Evolutionary conservation across 2,888 invertebrate genomes (phyloP).

Genomic region (Mythimna pallens): DNA sequence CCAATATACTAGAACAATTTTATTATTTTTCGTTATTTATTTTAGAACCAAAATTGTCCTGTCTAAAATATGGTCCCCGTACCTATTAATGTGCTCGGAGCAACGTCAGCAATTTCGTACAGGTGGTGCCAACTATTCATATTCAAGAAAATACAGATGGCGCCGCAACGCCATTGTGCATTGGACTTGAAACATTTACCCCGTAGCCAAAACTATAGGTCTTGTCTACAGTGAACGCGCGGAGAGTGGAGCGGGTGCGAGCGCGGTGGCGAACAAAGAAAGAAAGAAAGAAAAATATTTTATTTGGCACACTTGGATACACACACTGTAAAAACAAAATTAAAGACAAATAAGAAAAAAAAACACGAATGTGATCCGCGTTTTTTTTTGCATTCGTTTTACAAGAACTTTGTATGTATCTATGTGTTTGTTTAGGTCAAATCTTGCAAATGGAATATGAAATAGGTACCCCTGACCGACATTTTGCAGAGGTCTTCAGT

Average conservation of each 20-base stretch:
- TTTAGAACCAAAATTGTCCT: neutral
- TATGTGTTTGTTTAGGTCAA: too few species aligned
- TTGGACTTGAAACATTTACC: slow-evolving; percentile 16
- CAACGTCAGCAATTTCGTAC: slow-evolving; percentile 36
- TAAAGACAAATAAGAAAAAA: too few species aligned
- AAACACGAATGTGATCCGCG: neutral
- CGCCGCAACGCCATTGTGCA: slow-evolving; percentile 36
- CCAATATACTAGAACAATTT: too few species aligned
- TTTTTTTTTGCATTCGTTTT: too few species aligned
- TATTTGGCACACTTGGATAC: too few species aligned
- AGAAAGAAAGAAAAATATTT: too few species aligned
- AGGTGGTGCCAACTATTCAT: slow-evolving; percentile 38
- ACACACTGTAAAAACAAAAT: too few species aligned
- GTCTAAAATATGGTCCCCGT: slow-evolving; percentile 10
- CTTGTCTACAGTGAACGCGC: neutral
- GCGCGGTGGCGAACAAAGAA: neutral
- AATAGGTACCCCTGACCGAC: too few species aligned
- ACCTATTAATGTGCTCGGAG: slow-evolving; percentile 15
- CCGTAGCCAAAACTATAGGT: neutral
- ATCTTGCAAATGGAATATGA: too few species aligned
- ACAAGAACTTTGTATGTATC: too few species aligned
- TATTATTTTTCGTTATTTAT: too few species aligned
- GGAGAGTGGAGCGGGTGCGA: neutral
- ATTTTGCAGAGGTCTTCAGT: too few species aligned
- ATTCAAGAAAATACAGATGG: slow-evolving; percentile 30